Percentiles rank a stretch among this genome's conserved stretches.
Evolutionary conservation across 2,797 vertebrate genomes (phyloP).

Genomic region (Avahi laniger): DNA sequence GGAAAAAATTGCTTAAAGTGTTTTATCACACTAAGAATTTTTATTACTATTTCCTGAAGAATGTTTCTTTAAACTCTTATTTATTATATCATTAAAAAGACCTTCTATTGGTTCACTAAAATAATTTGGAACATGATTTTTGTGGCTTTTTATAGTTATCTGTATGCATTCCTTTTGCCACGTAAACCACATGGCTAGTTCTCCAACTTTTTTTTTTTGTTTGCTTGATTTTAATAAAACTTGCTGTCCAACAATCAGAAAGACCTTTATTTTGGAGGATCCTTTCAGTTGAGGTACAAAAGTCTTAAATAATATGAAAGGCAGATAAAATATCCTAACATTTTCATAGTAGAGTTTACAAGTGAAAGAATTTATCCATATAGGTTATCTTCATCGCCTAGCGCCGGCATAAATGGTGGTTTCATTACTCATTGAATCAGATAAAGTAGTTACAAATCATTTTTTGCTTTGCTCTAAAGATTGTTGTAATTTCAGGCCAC

Average conservation of each 20-base stretch:
- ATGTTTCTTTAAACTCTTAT: not conserved
- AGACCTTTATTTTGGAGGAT: conserved; percentile 38
- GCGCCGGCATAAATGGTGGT: conserved; percentile 38
- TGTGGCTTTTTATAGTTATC: conserved; percentile 40
- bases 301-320: conserved; percentile 53
- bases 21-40: conserved; percentile 51
- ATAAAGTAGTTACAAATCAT: conserved; percentile 51
- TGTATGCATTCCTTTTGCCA: conserved; percentile 50
- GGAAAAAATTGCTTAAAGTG: conserved; percentile 31
- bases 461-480: conserved; percentile 57
- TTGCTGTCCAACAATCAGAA: conserved; percentile 18
- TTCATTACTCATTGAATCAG: conserved; percentile 52
- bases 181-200: conserved; percentile 34
- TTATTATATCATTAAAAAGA: conserved; percentile 45
- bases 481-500: conserved; percentile 54
- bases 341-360: conserved; percentile 60
- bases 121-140: conserved; percentile 53
- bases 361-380: conserved; percentile 40
- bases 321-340: conserved; percentile 37
- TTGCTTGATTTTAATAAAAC: conserved; percentile 38
- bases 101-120: not conserved
- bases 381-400: conserved; percentile 52
- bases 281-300: conserved; percentile 55
- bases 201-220: not conserved
- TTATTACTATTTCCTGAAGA: conserved; percentile 56